A percentile compares a stretch with the other conserved stretches of the same genome.
Conservation (phyloP, 2,113 vertebrate genomes). For the Anas platyrhynchos region DNA sequence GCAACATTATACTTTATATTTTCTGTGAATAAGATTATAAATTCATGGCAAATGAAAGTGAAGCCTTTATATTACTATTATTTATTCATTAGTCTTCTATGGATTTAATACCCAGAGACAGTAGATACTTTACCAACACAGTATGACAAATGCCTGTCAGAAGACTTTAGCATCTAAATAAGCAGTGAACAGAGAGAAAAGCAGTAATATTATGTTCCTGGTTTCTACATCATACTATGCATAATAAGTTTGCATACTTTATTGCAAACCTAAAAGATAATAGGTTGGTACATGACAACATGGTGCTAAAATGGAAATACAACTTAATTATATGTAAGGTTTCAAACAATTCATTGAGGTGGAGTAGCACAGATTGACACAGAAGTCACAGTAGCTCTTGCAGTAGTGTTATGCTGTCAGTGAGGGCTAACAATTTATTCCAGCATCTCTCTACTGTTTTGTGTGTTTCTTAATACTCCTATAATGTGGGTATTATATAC, state of each 20-base stretch:
- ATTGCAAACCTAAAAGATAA: constrained; percentile 30
- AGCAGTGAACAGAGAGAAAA: constrained; percentile 22
- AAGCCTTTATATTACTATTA: not conserved
- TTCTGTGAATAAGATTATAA: not conserved
- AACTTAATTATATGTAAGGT: constrained; percentile 38
- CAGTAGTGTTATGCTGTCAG: not conserved
- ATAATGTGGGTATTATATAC: not conserved
- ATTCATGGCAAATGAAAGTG: not conserved
- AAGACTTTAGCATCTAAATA: constrained; percentile 23
- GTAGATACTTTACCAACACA: not conserved
- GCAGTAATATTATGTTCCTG: not conserved
- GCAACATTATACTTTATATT: not conserved
- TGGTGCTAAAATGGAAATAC: constrained; percentile 53
- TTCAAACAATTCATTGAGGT: constrained; percentile 35
- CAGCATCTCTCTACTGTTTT: not conserved
- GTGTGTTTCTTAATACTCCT: not conserved
- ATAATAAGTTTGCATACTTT: constrained; percentile 31
- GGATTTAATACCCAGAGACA: not conserved
- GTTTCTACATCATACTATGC: not conserved
- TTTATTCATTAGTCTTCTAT: constrained; percentile 38
- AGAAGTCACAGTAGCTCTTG: not conserved
- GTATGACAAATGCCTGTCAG: constrained; percentile 31
- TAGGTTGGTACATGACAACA: constrained; percentile 13
- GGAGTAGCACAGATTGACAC: constrained; percentile 8
- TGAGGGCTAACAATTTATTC: not conserved